Evolutionary conservation across 2,888 invertebrate species (phyloP), one percentile per base, ranked within the genome.

Genomic region (Cancer borealis): DNA sequence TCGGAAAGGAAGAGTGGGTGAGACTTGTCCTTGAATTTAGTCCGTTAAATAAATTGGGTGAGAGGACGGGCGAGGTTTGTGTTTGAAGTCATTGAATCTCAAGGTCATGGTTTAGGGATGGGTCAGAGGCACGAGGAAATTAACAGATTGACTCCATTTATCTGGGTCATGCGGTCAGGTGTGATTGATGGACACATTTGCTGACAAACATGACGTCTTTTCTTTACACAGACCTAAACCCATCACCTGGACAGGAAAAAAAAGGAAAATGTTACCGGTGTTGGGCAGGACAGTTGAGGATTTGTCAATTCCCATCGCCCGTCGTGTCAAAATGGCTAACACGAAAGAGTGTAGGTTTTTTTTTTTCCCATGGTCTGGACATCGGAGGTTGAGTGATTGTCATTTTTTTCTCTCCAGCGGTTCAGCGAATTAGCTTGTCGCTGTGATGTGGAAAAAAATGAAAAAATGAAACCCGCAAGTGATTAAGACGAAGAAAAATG

Each of bases 131-230:
- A n/a, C 10, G 26, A 73, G 73, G 26, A 73, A 26, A 26, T 73
- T 26, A 73, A 26, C 73, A 26, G 73, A 73, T 73, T 26, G n/a
- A 73, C 73, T 73, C 73, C n/a, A 73, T 73, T 73, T 8, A 10
- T 73, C 73, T 10, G n/a, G 73, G 73, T n/a, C 10, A 26, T 73
- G 73, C n/a, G 26, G 73, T n/a, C 73, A 26, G n/a, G n/a, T 26
- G 26, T 73, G 73, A 73, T 21, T 73, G 73, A 73, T 73, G 21
- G 73, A 73, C 73, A 73, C 73, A 73, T 73, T 73, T 73, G 73
- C 73, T 73, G 73, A 73, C 73, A 26, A 73, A 73, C 73, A n/a
- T 0, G 60, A 60, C 60, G 17, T 21, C 60, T 60, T 60, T 60
- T 60, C 60, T 60, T 60, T 21, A 14, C 60, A 21, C 60, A 1